A percentile compares a stretch with the other conserved stretches of the same genome.
These are phyloP conservation scores for Oedothorax gibbosus DNA, from an alignment of 1,140 invertebrate genomes.

Conservation along the genomic window DNA sequence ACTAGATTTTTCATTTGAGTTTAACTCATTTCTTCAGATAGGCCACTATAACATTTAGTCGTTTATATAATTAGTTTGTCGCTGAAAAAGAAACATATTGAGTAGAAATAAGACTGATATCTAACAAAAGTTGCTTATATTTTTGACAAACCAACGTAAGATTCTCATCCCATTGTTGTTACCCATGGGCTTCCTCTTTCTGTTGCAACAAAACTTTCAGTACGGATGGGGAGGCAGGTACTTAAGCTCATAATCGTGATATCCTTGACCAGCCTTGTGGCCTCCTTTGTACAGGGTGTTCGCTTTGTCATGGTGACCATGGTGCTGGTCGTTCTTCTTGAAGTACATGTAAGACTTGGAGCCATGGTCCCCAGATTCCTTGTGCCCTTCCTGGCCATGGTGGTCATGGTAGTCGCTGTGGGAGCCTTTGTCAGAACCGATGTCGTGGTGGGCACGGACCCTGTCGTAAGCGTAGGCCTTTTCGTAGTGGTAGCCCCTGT, in stretches of 20 bases:
- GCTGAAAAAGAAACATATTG: too few relatives aligned
- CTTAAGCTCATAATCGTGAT: constrained; percentile 27
- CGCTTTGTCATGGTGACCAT: constrained; percentile 42
- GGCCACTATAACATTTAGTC: too few relatives aligned
- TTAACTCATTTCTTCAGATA: too few relatives aligned
- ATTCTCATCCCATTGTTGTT: background rate
- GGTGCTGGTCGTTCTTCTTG: constrained; percentile 22
- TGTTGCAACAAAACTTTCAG: constrained; percentile 5
- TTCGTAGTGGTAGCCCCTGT: constrained; percentile 64
- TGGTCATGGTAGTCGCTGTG: constrained; percentile 39
- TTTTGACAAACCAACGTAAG: too few relatives aligned
- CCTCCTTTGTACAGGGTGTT: constrained; percentile 32
- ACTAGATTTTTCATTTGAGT: too few relatives aligned
- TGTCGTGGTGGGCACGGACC: constrained; percentile 56
- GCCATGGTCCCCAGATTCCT: constrained; percentile 43
- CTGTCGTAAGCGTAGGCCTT: constrained; percentile 65
- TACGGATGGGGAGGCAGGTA: constrained; percentile 35
- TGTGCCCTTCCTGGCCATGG: constrained; percentile 47
- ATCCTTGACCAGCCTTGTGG: constrained; percentile 42
- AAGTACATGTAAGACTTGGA: constrained; percentile 19
- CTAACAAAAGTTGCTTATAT: too few relatives aligned
- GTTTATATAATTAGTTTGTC: too few relatives aligned
- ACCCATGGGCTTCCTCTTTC: constrained; percentile 11
- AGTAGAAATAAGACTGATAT: too few relatives aligned
- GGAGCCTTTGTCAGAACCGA: constrained; percentile 33